A percentile compares a stretch with the other conserved stretches of the same genome.
Evolutionary conservation across 2,888 invertebrate genomes (phyloP).

Genomic region (Pseudococcus jackbeardsleyi): DNA sequence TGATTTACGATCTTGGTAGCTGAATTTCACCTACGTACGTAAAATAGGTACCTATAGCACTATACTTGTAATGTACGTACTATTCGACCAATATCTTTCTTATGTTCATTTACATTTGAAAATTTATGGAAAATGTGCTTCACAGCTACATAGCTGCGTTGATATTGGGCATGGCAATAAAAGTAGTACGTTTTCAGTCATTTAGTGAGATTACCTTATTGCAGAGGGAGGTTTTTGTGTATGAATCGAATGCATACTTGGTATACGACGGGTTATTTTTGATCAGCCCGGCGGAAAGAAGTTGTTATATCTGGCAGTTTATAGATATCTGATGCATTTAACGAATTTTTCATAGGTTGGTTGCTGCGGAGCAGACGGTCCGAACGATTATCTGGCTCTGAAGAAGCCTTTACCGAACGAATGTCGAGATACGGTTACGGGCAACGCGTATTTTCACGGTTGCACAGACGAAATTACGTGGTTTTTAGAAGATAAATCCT

Average conservation of each 20-base stretch:
- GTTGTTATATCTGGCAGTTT: conserved; percentile 22
- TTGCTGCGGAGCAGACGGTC: conserved; percentile 90
- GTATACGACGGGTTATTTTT: background rate
- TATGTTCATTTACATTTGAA: conserved; percentile 25
- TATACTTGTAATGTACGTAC: background rate
- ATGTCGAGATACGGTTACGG: conserved; percentile 89
- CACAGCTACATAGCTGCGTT: background rate
- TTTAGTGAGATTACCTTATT: background rate
- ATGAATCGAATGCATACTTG: background rate
- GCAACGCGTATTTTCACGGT: conserved; percentile 89
- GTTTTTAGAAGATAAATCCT: conserved; percentile 86
- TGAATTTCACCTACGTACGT: background rate
- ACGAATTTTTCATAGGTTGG: conserved; percentile 76
- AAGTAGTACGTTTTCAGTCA: background rate
- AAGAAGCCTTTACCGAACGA: conserved; percentile 85
- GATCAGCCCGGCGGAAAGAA: conserved; percentile 4
- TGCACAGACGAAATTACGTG: conserved; percentile 91
- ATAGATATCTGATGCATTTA: conserved; percentile 30
- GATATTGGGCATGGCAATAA: background rate
- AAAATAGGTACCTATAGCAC: background rate
- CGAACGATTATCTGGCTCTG: conserved; percentile 83
- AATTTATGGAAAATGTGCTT: background rate
- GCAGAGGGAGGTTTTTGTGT: background rate
- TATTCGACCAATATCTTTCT: conserved; percentile 28
- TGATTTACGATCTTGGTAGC: background rate